A percentile compares a stretch with the other conserved stretches of the same genome.
Conservation (phyloP, 2,797 vertebrate genomes). For the Ibycter americanus region DNA sequence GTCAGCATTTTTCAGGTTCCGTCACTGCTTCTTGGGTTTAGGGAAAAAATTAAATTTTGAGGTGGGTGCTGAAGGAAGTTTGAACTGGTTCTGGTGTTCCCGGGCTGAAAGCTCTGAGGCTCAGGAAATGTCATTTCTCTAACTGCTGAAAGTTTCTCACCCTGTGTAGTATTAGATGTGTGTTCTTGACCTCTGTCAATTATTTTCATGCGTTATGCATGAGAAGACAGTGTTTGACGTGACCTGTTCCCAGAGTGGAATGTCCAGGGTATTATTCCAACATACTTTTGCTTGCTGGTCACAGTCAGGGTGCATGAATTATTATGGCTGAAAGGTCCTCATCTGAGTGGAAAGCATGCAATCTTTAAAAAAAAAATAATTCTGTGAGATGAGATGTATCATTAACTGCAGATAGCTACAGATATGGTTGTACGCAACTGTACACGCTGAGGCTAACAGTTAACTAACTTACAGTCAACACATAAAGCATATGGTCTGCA, state of each 20-base stretch:
- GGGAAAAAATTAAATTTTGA: not conserved
- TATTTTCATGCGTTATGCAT: not conserved
- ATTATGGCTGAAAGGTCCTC: not conserved
- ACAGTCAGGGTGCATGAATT: not conserved
- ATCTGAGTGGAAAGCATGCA: conserved; percentile 10
- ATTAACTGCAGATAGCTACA: not conserved
- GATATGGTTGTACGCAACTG: not conserved
- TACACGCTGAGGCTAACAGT: not conserved
- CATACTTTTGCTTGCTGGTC: not conserved
- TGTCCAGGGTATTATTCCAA: not conserved
- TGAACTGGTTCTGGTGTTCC: not conserved
- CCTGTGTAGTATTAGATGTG: conserved; percentile 32
- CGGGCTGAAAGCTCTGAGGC: not conserved
- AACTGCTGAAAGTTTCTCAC: not conserved
- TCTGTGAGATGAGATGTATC: not conserved
- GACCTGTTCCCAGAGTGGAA: conserved; percentile 17
- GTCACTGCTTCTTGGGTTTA: not conserved
- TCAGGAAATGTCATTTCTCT: not conserved
- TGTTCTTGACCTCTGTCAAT: conserved; percentile 4
- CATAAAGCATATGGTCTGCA: not conserved
- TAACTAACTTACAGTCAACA: not conserved
- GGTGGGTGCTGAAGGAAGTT: not conserved
- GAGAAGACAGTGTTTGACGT: not conserved
- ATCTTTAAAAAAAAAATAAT: not conserved
- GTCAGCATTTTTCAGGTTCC: not conserved